These are phyloP conservation scores for Drosophila ironensis DNA, from an alignment of 1,140 invertebrate genomes.

Conservation along the genomic window DNA sequence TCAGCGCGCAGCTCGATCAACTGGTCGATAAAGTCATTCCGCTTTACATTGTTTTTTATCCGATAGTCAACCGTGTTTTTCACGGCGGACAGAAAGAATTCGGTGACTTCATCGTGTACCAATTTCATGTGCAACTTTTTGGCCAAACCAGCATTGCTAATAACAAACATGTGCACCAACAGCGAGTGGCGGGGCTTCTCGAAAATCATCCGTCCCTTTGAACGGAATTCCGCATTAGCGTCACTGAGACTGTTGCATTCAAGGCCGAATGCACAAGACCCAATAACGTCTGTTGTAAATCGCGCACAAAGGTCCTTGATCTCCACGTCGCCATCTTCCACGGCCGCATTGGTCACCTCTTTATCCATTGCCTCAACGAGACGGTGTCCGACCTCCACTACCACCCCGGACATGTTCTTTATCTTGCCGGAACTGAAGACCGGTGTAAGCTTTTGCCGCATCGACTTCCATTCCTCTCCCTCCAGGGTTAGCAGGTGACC, in stretches of 20 bases:
- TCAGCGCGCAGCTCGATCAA: slow-evolving; percentile 72
- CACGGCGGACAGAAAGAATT: slow-evolving; percentile 81
- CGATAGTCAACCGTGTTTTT: slow-evolving; percentile 78
- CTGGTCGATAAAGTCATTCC: slow-evolving; percentile 82
- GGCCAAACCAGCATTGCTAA: slow-evolving; percentile 41
- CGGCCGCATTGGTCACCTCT: slow-evolving; percentile 8
- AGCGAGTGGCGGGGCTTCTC: slow-evolving; percentile 40
- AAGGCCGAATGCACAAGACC: slow-evolving; percentile 83
- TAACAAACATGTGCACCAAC: slow-evolving; percentile 33
- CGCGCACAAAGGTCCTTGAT: slow-evolving; percentile 84
- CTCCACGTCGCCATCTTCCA: slow-evolving; percentile 82
- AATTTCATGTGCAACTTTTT: slow-evolving; percentile 50
- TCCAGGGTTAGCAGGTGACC: slow-evolving; percentile 83
- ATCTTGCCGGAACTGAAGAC: slow-evolving; percentile 85
- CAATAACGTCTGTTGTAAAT: slow-evolving; percentile 85
- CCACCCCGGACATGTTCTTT: slow-evolving; percentile 83
- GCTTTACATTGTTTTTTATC: slow-evolving; percentile 65
- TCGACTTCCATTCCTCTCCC: slow-evolving; percentile 83
- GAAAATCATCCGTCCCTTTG: slow-evolving; percentile 61
- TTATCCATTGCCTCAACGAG: slow-evolving; percentile 37
- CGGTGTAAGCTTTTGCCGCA: slow-evolving; percentile 83
- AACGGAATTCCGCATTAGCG: slow-evolving; percentile 82
- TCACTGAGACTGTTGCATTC: slow-evolving; percentile 82
- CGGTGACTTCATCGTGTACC: slow-evolving; percentile 56
- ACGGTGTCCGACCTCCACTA: slow-evolving; percentile 70